Evolutionary conservation across 2,797 vertebrate genomes (phyloP), one percentile per base, ranked within the genome.

Genomic region (Rhinichthys osculus): DNA sequence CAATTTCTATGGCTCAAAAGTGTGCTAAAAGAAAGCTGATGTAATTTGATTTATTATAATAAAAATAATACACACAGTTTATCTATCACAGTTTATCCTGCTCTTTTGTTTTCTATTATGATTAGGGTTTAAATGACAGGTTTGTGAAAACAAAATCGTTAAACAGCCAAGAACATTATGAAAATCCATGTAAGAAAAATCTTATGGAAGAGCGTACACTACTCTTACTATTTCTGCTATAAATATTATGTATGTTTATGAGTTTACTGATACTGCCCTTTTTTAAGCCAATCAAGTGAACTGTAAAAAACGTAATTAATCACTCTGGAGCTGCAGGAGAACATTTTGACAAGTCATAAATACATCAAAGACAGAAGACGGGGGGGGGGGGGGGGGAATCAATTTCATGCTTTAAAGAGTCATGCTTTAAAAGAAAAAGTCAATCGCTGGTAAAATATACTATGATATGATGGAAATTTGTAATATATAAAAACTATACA

Each of bases 241-340:
- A 21, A 13, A 74, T 33, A 19, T 4, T 44, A 27, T 5, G 13
- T 19, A 73, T 74, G 72, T 52, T 74, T 30, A 33, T 33, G 44
- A 17, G 72, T 59, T 40, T 19, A 78, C 35, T 42, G 14, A 42
- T 27, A 38, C 38, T n/a, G 54, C 59, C 23, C 38, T 42, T 62
- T 59, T 79, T 64, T 19, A 66, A 66, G 40, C 78, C 42, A 79
- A 80, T 67, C 78, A 67, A 4, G 40, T 80, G 27, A 80, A 27
- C 27, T 67, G 38, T 47, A 80, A 67, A 79, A 67, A 6, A n/a
- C 27, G 27, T 21, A 9, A 80, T 50, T 50, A 80, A 80, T 80
- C 78, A 44, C 10, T 67, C 16, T 64, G 40, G 8, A 23, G 59
- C 9, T 35, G 78, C 59, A 44, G 9, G 59, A 79, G 21, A 79